Evolutionary conservation across 2,797 vertebrate genomes (phyloP).

Genomic region (Hylomyscus alleni): DNA sequence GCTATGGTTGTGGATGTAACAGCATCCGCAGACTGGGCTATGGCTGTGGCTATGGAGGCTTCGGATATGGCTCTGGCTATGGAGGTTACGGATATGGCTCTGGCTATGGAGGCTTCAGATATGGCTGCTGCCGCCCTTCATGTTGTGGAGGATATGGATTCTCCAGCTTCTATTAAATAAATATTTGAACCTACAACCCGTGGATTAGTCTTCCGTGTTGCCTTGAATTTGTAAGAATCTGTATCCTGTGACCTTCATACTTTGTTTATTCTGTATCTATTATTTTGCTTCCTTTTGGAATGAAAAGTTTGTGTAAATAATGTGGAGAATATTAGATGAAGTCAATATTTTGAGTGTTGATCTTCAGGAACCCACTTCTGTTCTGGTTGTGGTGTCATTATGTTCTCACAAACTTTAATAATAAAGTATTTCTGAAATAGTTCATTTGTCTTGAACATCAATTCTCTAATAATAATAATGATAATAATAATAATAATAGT

Average conservation of each 20-base stretch:
- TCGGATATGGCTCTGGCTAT: not conserved
- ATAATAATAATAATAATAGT: not conserved
- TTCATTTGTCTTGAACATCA: not conserved
- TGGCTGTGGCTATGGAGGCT: not conserved
- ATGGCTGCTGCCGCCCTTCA: not conserved
- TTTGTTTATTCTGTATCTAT: not conserved
- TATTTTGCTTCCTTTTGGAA: not conserved
- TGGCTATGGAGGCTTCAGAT: not conserved
- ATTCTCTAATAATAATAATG: not conserved
- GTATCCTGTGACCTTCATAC: not conserved
- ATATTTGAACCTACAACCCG: not conserved
- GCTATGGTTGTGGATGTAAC: not conserved
- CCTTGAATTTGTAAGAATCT: not conserved
- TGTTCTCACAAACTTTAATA: not conserved
- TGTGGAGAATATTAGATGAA: not conserved
- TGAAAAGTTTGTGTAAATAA: not conserved
- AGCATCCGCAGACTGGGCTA: not conserved
- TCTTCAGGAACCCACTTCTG: not conserved
- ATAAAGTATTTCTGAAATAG: not conserved
- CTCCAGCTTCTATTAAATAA: slow-evolving; percentile 68
- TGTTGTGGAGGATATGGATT: slow-evolving; percentile 46
- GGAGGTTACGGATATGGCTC: not conserved
- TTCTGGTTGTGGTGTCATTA: not conserved
- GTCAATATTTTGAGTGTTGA: not conserved
- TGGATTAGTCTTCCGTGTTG: not conserved